Percentiles rank a stretch among this genome's conserved stretches.
Conservation (phyloP, 2,888 invertebrate genomes). For the Andricus curvator region DNA sequence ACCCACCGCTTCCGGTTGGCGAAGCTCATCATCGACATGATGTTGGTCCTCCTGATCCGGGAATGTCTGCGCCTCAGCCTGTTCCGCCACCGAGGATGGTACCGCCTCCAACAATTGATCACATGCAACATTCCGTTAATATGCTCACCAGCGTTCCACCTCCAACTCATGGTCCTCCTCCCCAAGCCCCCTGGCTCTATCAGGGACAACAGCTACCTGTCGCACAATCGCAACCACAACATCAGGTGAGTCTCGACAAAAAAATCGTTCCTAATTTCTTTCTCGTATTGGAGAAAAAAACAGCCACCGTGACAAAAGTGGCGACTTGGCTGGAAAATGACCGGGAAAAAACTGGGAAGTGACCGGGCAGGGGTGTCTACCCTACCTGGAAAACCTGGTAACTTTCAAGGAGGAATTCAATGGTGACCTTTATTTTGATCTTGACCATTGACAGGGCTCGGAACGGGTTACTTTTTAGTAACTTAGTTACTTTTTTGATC, state of each 20-base stretch:
- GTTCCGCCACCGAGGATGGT: conserved; percentile 76
- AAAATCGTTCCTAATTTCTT: too few species aligned
- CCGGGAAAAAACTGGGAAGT: too few species aligned
- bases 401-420: too few species aligned
- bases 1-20: conserved; percentile 78
- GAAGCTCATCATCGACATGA: conserved; percentile 79
- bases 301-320: too few species aligned
- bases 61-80: conserved; percentile 78
- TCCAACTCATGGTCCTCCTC: conserved; percentile 71
- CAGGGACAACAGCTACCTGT: conserved; percentile 69
- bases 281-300: too few species aligned
- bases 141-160: conserved; percentile 74
- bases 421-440: too few species aligned
- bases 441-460: too few species aligned
- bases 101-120: conserved; percentile 68
- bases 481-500: too few species aligned
- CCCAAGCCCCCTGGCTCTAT: conserved; percentile 75
- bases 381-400: too few species aligned
- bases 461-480: too few species aligned
- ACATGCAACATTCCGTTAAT: conserved; percentile 72
- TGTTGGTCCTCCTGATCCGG: conserved; percentile 77
- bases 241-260: conserved; percentile 64
- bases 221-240: conserved; percentile 67
- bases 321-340: too few species aligned
- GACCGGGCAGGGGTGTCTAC: too few species aligned